These are phyloP conservation scores for Amphipyra berbera DNA, from an alignment of 2,888 invertebrate genomes.

Conservation along the genomic window DNA sequence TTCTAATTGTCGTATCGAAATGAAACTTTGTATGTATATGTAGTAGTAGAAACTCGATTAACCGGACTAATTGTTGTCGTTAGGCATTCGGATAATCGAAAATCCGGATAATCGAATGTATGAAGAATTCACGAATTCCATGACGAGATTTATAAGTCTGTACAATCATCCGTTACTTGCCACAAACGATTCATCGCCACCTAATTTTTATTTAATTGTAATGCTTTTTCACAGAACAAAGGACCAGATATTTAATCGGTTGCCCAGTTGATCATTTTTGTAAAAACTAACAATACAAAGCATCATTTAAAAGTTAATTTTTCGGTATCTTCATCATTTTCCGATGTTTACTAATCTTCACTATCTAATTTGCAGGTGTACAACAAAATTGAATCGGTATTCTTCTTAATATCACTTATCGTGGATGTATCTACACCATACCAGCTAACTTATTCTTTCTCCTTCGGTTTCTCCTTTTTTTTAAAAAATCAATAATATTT, in stretches of 20 bases:
- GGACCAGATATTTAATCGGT: constrained; percentile 56
- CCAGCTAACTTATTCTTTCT: constrained; percentile 58
- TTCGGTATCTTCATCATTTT: constrained; percentile 58
- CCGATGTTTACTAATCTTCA: constrained; percentile 55
- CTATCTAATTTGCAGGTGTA: constrained; percentile 55
- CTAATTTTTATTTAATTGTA: constrained; percentile 55
- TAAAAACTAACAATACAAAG: constrained; percentile 58
- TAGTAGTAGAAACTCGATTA: constrained; percentile 1
- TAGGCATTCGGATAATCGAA: constrained; percentile 1
- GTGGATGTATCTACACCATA: constrained; percentile 60
- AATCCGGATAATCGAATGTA: constrained; percentile 16
- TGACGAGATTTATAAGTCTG: constrained; percentile 57
- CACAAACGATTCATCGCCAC: constrained; percentile 54
- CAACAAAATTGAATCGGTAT: constrained; percentile 55
- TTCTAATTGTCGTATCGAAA: no score
- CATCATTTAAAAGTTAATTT: constrained; percentile 59
- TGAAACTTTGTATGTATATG: no score
- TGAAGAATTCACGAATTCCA: no score
- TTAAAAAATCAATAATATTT: no score
- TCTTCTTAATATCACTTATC: constrained; percentile 60
- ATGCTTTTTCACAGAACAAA: constrained; percentile 58
- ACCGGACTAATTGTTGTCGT: constrained; percentile 1
- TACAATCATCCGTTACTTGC: constrained; percentile 57
- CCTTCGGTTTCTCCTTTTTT: no score
- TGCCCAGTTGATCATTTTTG: constrained; percentile 56